A percentile compares a stretch with the other conserved stretches of the same genome.
These are phyloP conservation scores for Poeciliopsis turneri DNA, from an alignment of 2,797 vertebrate genomes.

Conservation along the genomic window DNA sequence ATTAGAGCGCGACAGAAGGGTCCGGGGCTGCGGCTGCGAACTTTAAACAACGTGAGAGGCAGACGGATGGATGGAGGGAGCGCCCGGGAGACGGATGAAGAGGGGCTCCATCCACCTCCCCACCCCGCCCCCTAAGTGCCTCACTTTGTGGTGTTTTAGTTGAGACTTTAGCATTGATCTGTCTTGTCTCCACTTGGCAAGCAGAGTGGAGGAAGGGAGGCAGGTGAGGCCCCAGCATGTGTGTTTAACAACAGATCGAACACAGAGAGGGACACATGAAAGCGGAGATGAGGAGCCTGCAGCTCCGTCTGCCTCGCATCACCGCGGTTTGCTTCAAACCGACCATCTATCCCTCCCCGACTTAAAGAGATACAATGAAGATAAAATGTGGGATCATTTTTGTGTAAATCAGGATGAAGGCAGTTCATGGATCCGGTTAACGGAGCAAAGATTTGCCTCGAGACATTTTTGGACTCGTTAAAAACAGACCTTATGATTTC, in stretches of 20 bases:
- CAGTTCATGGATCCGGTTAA: neutral
- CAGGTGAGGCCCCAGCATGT: slow-evolving; percentile 67
- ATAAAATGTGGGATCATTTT: neutral
- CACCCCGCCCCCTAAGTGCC: slow-evolving; percentile 31
- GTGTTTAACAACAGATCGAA: slow-evolving; percentile 71
- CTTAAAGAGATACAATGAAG: slow-evolving; percentile 3
- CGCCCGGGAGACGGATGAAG: slow-evolving; percentile 46
- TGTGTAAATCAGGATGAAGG: neutral
- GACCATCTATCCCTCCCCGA: neutral
- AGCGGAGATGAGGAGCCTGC: slow-evolving; percentile 38
- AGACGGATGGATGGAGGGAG: slow-evolving; percentile 53
- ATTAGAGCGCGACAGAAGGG: slow-evolving; percentile 78
- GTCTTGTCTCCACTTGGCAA: slow-evolving; percentile 56
- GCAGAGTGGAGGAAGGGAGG: slow-evolving; percentile 23
- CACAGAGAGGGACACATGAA: slow-evolving; percentile 59
- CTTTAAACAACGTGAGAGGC: slow-evolving; percentile 68
- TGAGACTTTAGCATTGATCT: slow-evolving; percentile 81
- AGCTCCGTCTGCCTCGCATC: slow-evolving; percentile 41
- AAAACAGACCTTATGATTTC: neutral
- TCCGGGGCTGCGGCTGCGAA: slow-evolving; percentile 72
- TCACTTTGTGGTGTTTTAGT: slow-evolving; percentile 67
- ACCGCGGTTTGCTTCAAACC: neutral
- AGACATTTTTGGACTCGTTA: neutral
- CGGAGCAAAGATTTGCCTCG: neutral
- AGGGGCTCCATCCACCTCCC: slow-evolving; percentile 46